These are phyloP conservation scores for Eupithecia inturbata DNA, from an alignment of 2,888 invertebrate genomes.

Conservation along the genomic window DNA sequence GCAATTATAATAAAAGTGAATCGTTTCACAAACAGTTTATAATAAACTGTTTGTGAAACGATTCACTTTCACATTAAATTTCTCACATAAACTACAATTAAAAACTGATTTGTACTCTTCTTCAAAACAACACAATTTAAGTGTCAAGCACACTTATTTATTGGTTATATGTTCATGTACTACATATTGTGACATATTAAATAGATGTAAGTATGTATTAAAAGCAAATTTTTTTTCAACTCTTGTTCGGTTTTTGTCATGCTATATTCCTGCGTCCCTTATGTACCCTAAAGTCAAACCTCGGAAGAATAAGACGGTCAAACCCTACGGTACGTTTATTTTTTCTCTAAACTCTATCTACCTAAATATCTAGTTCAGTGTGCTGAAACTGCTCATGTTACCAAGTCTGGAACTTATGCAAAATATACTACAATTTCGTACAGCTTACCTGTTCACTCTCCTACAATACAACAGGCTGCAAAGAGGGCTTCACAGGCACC, in stretches of 20 bases:
- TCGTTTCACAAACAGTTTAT: slow-evolving; percentile 30
- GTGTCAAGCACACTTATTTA: background rate
- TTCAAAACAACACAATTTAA: background rate
- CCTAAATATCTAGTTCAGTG: background rate
- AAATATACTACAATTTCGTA: slow-evolving; percentile 14
- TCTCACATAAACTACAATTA: background rate
- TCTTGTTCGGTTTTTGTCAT: background rate
- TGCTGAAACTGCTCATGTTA: background rate
- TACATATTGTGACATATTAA: background rate
- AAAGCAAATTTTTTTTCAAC: no score
- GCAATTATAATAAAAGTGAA: no score
- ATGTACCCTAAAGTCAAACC: background rate
- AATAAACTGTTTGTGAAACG: slow-evolving; percentile 30
- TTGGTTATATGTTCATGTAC: background rate
- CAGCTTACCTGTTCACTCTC: slow-evolving; percentile 19
- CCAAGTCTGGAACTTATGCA: slow-evolving; percentile 18
- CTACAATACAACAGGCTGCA: slow-evolving; percentile 24
- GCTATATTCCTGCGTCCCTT: background rate
- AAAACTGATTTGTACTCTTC: background rate
- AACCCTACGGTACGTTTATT: background rate
- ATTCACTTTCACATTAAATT: slow-evolving; percentile 19
- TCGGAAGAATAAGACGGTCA: background rate
- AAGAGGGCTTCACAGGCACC: slow-evolving; percentile 59
- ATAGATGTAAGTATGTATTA: no score
- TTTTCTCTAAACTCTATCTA: background rate